Evolutionary conservation across 2,797 vertebrate genomes (phyloP).

Genomic region (Remorina albescens): DNA sequence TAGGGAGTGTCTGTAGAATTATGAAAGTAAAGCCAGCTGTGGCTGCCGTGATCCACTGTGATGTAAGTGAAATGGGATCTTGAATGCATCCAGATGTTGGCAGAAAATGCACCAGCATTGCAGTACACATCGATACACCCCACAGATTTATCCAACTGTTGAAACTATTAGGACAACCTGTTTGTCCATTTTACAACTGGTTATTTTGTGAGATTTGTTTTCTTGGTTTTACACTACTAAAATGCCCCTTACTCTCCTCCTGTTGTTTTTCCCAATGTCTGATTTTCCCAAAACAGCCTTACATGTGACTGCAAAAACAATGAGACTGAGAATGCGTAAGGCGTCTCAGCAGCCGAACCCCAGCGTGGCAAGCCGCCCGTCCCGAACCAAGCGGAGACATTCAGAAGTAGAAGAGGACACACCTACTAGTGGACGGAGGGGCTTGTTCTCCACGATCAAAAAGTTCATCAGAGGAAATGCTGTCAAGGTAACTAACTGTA

Average conservation of each 20-base stretch:
- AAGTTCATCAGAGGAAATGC: constrained; percentile 97
- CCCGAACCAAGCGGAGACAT: constrained; percentile 93
- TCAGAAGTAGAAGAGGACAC: constrained; percentile 91
- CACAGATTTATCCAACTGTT: neutral
- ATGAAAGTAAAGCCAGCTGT: constrained; percentile 75
- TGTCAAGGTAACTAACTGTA: constrained; percentile 87
- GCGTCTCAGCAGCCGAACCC: constrained; percentile 94
- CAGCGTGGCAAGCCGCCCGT: constrained; percentile 85
- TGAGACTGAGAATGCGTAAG: constrained; percentile 99
- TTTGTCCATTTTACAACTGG: neutral
- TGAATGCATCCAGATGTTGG: constrained; percentile 86
- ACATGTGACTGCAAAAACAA: constrained; percentile 93
- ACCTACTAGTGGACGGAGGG: constrained; percentile 87
- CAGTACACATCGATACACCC: constrained; percentile 40
- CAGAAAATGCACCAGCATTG: constrained; percentile 58
- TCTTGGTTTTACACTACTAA: neutral
- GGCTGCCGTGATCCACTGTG: constrained; percentile 75
- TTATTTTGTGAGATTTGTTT: constrained; percentile 5
- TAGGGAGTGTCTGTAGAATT: constrained; percentile 6
- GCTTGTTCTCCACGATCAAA: constrained; percentile 96
- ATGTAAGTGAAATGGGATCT: constrained; percentile 84
- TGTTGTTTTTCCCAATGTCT: constrained; percentile 1
- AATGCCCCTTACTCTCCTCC: constrained; percentile 2
- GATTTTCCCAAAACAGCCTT: constrained; percentile 81
- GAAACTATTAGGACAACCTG: constrained; percentile 9